These are phyloP conservation scores for Zootoca vivipara DNA, from an alignment of 2,113 vertebrate species.

Conservation along the genomic window DNA sequence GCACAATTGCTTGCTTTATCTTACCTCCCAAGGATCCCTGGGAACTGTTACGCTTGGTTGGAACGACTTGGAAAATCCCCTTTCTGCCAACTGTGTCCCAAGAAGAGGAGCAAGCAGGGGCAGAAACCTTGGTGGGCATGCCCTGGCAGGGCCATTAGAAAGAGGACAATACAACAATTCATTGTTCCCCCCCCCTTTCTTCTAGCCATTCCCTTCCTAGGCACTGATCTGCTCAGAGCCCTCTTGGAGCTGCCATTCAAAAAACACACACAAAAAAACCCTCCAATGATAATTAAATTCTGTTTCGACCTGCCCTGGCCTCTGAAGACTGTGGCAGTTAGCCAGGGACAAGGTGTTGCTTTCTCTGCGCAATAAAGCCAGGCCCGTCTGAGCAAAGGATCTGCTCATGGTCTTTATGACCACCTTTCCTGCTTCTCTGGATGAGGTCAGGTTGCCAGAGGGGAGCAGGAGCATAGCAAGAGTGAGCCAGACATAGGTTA, in stretches of 20 bases:
- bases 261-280: constrained; percentile 34
- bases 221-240: constrained; percentile 36
- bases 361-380: neutral
- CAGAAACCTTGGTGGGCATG: constrained; percentile 25
- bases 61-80: constrained; percentile 10
- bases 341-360: constrained; percentile 37
- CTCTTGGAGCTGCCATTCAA: constrained; percentile 52
- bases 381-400: neutral
- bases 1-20: neutral
- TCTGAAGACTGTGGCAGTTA: fast-evolving
- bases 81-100: constrained; percentile 28
- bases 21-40: constrained; percentile 19
- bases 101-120: constrained; percentile 23
- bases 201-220: neutral
- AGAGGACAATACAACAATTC: constrained; percentile 49
- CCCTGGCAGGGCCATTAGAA: constrained; percentile 51
- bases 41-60: constrained; percentile 18
- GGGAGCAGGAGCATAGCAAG: neutral
- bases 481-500: neutral
- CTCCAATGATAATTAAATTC: constrained; percentile 61
- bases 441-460: neutral
- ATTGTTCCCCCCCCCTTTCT: neutral
- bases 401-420: too few species aligned
- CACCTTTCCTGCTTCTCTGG: neutral
- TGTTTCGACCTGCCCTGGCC: constrained; percentile 53